Evolutionary conservation across 2,888 invertebrate species (phyloP), one percentile per base, ranked within the genome.

Genomic region (Chymomyza fuscimana): DNA sequence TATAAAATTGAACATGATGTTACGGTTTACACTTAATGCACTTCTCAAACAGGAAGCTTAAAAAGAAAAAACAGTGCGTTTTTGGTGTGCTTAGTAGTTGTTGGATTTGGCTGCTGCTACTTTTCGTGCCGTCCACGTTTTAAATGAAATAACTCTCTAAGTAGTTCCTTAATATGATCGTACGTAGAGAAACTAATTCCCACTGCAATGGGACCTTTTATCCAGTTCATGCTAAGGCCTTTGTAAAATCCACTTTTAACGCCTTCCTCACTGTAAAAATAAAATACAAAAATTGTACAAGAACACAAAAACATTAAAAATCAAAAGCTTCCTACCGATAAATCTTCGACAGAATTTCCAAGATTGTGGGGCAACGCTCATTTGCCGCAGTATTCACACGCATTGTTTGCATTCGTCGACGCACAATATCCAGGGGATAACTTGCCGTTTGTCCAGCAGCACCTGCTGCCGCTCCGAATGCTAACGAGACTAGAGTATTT

Each of bases 201-300:
- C 10, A 96, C 97, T 0, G 97, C 96, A 65, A 97, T 95, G 7
- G 97, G 97, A 0, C 97, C 97, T 91, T 97, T 97, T 65, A 99
- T 95, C 98, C 99, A 99, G 92, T 99, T 99, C 98, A 99, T 98
- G 84, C 97, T 97, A n/a, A 99, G 94, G 0, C 99, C 99, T 92
- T 99, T 99, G 93, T 97, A 99, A 91, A 99, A 96, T 0, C 99
- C 99, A 64, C 95, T 94, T 90, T 94, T 94, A 32, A 97, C 90
- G 40, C 99, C 99, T 92, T 99, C 99, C 79, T 95, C 94, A 69
- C 97, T 97, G 92, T 62, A 92, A 92, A 81, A n/a, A 51, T 9
- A 5, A 15, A 16, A 29, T 9, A 46, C 1, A 65, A 51, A 10
- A 25, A 10, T 67, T 25, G 96, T 96, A 25, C 4, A 56, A 56